Conservation (phyloP, 2,797 vertebrate species). For the Netta rufina region DNA sequence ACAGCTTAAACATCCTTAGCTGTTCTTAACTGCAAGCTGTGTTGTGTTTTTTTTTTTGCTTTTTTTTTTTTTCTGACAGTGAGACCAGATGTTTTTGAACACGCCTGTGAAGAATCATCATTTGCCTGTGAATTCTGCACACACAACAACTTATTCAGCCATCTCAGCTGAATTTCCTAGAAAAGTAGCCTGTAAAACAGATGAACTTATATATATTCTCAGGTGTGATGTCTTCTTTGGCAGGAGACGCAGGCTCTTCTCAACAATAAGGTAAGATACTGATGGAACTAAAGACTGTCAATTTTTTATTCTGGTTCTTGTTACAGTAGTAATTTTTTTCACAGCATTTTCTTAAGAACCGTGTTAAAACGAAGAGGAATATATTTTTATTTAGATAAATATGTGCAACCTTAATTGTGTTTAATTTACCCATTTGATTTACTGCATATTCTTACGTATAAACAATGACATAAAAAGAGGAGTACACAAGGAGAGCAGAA, state of each 20-base stretch:
- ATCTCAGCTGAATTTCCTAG: conserved; percentile 49
- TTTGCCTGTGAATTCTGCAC: conserved; percentile 23
- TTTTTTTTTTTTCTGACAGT: not conserved
- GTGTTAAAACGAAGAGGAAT: not conserved
- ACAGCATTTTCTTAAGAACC: not conserved
- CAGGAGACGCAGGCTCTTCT: not conserved
- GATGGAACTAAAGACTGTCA: not conserved
- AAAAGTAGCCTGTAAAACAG: conserved; percentile 22
- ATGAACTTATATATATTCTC: conserved; percentile 24
- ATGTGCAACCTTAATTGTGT: not conserved
- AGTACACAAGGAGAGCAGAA: not conserved
- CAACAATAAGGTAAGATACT: not conserved
- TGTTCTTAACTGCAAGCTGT: not conserved
- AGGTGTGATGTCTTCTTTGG: conserved; percentile 21
- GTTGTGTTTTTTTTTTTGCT: too few relatives aligned
- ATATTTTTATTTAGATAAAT: not conserved
- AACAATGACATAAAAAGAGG: not conserved
- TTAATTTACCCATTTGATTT: not conserved
- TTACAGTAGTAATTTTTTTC: not conserved
- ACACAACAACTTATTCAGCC: conserved; percentile 31
- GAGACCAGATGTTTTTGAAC: conserved; percentile 20
- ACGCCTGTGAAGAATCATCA: conserved; percentile 39
- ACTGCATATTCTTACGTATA: not conserved
- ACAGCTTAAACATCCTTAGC: not conserved
- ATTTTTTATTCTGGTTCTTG: conserved; percentile 30